phyloP scores from a whole-genome alignment of 2,888 invertebrate genomes.

The Perizoma affinitatum region DNA sequence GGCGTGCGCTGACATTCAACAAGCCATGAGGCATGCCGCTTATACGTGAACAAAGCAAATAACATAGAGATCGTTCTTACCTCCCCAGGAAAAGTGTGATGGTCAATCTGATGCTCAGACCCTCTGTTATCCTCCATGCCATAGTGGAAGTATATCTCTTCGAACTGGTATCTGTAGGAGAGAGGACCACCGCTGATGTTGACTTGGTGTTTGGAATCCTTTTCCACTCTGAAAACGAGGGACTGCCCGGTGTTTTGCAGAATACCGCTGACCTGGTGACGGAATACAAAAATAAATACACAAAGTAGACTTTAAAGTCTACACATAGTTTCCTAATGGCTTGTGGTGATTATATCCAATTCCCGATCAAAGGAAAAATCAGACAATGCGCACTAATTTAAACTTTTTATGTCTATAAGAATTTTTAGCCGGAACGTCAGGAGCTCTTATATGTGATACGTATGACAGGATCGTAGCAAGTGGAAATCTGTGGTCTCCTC shows the following conservation, averaged over 20 bases:
- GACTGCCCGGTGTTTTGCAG: slow-evolving; percentile 97
- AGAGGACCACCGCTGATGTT: slow-evolving; percentile 98
- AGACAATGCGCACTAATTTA: too few relatives aligned
- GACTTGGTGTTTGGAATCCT: slow-evolving; percentile 94
- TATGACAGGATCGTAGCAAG: too few relatives aligned
- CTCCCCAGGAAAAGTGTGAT: slow-evolving; percentile 98
- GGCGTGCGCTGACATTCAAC: too few relatives aligned
- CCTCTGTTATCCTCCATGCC: slow-evolving; percentile 95
- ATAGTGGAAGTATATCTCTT: slow-evolving; percentile 98
- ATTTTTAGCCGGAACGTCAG: neutral
- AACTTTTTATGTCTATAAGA: too few relatives aligned
- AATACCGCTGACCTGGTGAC: slow-evolving; percentile 91
- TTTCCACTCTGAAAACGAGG: slow-evolving; percentile 95
- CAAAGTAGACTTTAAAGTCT: too few relatives aligned
- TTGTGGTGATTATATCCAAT: too few relatives aligned
- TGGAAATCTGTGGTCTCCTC: too few relatives aligned
- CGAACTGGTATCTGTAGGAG: slow-evolving; percentile 97
- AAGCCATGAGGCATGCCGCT: too few relatives aligned
- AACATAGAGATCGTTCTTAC: slow-evolving; percentile 80
- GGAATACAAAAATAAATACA: neutral
- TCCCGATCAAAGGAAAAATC: too few relatives aligned
- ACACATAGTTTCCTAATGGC: too few relatives aligned
- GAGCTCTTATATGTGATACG: too few relatives aligned
- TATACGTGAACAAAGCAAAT: too few relatives aligned
- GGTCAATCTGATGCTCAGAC: slow-evolving; percentile 98